Evolutionary conservation across 2,797 vertebrate species (phyloP), one percentile per base, ranked within the genome.

Genomic region (Amblyopsis hoosieri): DNA sequence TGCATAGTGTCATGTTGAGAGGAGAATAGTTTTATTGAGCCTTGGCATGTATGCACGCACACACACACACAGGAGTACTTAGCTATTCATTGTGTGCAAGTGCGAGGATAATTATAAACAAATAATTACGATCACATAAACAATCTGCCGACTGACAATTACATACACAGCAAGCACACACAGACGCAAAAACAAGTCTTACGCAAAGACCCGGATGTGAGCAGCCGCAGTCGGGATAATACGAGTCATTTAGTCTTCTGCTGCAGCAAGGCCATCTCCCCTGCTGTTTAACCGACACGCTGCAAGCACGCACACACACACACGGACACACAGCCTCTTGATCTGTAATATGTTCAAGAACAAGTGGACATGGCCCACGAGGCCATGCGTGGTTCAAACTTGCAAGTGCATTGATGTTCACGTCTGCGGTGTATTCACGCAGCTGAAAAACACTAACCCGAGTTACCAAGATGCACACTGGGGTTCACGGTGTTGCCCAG

Each of bases 151-250:
- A 70, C 61, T 0, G 73, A 57, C 75, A 72, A 10, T 17, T 60
- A 52, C 31, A 74, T 59, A 67, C 19, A 71, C 62, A 74, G 70
- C n/a, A 12, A 31, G 37, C 54, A 56, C 17, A 58, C 37, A 3
- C 3, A 47, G 17, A 23, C 23, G 23, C 23, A 29, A 58, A 42
- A 42, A 42, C 8, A 2, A 42, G 37, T 42, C 33, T 37, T 6
- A 9, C 3, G 23, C 23, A 29, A 29, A 37, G 33, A 37, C 33
- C 6, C 74, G 62, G n/a, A 52, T 73, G 67, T 57, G 29, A 46
- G 23, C 64, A 61, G 70, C 78, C 81, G 72, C 76, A 66, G 78
- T 62, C 60, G 71, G 74, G 79, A 87, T 89, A 88, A 90, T 81
- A 23, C 23, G 23, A 23, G 23, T 23, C 3, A 23, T 23, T 23